A percentile compares a stretch with the other conserved stretches of the same genome.
Conservation (phyloP, 1,140 invertebrate species). For the Bombus confusus region DNA sequence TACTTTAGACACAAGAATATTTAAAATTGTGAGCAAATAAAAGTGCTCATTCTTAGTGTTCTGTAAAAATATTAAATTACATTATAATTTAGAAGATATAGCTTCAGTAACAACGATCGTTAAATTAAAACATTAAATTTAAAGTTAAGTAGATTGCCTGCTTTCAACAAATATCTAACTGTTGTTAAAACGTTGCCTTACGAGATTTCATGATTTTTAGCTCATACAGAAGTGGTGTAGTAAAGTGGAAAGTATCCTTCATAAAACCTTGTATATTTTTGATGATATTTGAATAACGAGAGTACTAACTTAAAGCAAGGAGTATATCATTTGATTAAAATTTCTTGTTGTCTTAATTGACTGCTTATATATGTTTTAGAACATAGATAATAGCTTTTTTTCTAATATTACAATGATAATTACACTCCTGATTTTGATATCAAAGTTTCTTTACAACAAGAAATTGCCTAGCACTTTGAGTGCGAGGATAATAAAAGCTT, state of each 20-base stretch:
- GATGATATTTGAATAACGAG: background rate
- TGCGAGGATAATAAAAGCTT: background rate
- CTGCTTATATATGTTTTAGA: background rate
- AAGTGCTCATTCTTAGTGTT: background rate
- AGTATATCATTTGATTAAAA: background rate
- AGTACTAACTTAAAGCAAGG: background rate
- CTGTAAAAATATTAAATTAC: background rate
- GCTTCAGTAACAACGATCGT: background rate
- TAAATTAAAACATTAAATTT: background rate
- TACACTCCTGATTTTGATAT: background rate
- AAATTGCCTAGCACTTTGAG: no score
- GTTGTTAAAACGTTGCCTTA: background rate
- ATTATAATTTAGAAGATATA: background rate
- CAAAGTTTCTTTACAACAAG: background rate
- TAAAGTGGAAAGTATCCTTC: background rate
- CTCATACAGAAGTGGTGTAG: background rate
- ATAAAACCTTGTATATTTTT: background rate
- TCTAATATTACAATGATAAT: background rate
- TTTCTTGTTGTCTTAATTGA: background rate
- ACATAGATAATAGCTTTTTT: background rate
- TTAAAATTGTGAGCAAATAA: background rate
- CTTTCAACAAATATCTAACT: background rate
- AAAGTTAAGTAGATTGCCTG: background rate
- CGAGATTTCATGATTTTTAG: background rate
- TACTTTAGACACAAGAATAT: background rate